These are phyloP conservation scores for Manacus vitellinus DNA, from an alignment of 2,113 vertebrate genomes.

Conservation along the genomic window DNA sequence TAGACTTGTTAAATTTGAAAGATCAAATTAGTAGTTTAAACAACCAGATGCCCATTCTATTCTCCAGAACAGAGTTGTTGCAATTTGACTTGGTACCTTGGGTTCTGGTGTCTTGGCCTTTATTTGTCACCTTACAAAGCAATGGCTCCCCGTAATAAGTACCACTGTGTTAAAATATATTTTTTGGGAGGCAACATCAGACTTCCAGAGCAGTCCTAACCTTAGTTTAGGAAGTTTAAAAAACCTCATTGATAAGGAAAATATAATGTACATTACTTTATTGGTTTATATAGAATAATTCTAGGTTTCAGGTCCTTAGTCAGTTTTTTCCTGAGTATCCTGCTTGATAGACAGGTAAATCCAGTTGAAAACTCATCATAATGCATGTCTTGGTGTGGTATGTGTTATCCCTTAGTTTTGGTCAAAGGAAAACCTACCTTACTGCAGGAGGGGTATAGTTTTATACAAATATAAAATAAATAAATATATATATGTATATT, in stretches of 20 bases:
- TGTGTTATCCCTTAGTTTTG: neutral
- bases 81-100: neutral
- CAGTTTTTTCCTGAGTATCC: neutral
- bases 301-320: neutral
- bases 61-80: neutral
- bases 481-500: neutral
- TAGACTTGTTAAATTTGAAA: neutral
- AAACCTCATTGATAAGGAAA: neutral
- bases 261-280: neutral
- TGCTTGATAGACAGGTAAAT: rapidly evolving
- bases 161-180: neutral
- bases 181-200: neutral
- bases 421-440: neutral
- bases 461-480: too few species aligned
- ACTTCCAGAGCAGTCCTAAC: neutral
- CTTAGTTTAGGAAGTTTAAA: neutral
- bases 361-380: neutral
- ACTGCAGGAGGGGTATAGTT: neutral
- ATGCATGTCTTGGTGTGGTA: neutral
- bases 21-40: neutral
- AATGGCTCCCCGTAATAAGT: rapidly evolving
- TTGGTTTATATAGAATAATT: neutral
- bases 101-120: neutral
- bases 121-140: neutral
- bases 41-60: neutral